These are phyloP conservation scores for Brenthis ino DNA, from an alignment of 2,888 invertebrate genomes.

Conservation along the genomic window DNA sequence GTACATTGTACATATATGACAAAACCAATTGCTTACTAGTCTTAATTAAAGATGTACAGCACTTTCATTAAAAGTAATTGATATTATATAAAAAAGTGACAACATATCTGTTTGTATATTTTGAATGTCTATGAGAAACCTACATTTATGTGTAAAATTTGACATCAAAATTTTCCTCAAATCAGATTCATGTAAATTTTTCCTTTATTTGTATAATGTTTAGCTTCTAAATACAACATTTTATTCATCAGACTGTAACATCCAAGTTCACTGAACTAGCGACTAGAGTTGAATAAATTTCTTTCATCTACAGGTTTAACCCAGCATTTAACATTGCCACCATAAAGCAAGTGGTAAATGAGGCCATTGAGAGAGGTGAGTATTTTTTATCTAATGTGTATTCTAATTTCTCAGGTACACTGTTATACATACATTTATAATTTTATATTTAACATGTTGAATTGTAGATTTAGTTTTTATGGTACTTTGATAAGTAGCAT, in stretches of 20 bases:
- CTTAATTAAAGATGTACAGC: no score
- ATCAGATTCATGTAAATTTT: no score
- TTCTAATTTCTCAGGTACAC: slow-evolving; percentile 37
- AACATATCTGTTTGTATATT: no score
- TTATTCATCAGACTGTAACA: no score
- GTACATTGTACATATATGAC: not conserved
- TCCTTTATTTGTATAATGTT: no score
- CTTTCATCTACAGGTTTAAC: slow-evolving; percentile 88
- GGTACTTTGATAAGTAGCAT: not conserved
- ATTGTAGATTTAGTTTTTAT: not conserved
- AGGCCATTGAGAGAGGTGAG: slow-evolving; percentile 96
- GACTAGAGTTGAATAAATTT: slow-evolving; percentile 13
- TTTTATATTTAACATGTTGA: slow-evolving; percentile 7
- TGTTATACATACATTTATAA: not conserved
- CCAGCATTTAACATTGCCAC: slow-evolving; percentile 96
- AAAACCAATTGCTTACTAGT: not conserved
- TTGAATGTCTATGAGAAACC: no score
- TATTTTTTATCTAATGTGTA: slow-evolving; percentile 35
- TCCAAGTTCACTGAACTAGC: slow-evolving; percentile 5
- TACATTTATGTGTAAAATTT: no score
- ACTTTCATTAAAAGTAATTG: no score
- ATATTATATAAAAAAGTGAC: no score
- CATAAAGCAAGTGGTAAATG: slow-evolving; percentile 96
- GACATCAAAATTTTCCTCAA: no score
- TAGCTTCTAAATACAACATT: no score